Conservation (phyloP, 2,888 invertebrate species). For the Perdita meconis region DNA sequence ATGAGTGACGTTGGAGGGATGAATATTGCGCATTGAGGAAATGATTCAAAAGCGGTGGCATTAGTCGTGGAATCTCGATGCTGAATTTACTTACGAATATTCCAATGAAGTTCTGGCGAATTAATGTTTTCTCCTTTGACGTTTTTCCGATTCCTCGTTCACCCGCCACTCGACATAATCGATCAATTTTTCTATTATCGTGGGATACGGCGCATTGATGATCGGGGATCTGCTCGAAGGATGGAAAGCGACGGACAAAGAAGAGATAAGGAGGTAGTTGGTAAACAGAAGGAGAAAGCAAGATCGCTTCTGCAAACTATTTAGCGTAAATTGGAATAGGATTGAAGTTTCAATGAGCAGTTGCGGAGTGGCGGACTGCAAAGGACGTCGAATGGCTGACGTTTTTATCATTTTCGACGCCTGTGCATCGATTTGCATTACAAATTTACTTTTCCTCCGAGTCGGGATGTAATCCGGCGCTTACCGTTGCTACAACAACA, state of each 20-base stretch:
- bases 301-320: conserved; percentile 68
- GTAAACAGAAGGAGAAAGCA: conserved; percentile 39
- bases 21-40: neutral
- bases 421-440: conserved; percentile 6
- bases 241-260: neutral
- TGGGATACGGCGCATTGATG: conserved; percentile 8
- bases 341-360: conserved; percentile 68
- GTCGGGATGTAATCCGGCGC: neutral
- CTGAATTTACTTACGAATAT: neutral
- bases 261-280: conserved; percentile 20
- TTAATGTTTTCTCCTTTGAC: neutral
- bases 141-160: neutral
- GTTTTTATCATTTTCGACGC: conserved; percentile 59
- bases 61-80: neutral
- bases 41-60: neutral
- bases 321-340: conserved; percentile 70
- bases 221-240: conserved; percentile 30
- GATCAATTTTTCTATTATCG: conserved; percentile 68
- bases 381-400: conserved; percentile 26
- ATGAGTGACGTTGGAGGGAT: too few relatives aligned
- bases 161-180: conserved; percentile 35
- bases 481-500: neutral
- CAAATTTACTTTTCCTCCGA: neutral
- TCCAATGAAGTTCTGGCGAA: neutral
- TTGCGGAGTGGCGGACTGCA: conserved; percentile 30